Evolutionary conservation across 1,140 invertebrate species (phyloP), one percentile per base, ranked within the genome.

Genomic region (Nomia melanderi): DNA sequence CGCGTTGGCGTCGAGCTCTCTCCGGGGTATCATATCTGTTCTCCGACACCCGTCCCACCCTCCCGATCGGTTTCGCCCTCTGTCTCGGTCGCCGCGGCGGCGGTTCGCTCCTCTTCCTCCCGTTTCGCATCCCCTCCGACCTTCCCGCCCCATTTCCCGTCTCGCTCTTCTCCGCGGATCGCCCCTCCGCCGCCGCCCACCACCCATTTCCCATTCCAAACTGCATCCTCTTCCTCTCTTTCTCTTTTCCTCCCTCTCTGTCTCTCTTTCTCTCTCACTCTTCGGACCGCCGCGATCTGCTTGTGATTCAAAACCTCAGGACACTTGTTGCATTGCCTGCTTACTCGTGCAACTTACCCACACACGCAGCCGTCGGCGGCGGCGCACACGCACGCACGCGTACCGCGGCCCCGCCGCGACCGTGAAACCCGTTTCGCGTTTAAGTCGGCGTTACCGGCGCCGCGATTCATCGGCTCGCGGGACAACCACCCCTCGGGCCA

Each of bases 271-370:
- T 83, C 60, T 50, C 47, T 50, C 47, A n/a, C 80, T 83, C 72
- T 80, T 85, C 80, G 72, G 74, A 74, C 81, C 81, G 71, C 80
- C 87, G 84, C 90, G 89, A 92, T 92, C 91, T 92, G 90, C 92
- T 92, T 92, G 92, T 91, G 91, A 92, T 92, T 92, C 91, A 92
- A 92, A 92, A 91, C 90, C 91, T 92, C 90, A 90, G 91, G 90
- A 92, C 91, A 92, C 92, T 92, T 92, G 91, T 92, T 92, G 91
- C 91, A 89, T 90, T 91, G 88, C 84, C 85, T 91, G 88, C 91
- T 91, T 91, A 91, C 88, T 88, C 87, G 78, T 81, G 83, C 88
- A 84, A 85, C 80, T 73, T 20, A 6, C n/a, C 6, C n/a, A 72
- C 53, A 76, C 74, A 44, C 54, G 23, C 39, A 60, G 20, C 20